phyloP scores from a whole-genome alignment of 2,797 vertebrate genomes.

The Gobionotothen gibberifrons region DNA sequence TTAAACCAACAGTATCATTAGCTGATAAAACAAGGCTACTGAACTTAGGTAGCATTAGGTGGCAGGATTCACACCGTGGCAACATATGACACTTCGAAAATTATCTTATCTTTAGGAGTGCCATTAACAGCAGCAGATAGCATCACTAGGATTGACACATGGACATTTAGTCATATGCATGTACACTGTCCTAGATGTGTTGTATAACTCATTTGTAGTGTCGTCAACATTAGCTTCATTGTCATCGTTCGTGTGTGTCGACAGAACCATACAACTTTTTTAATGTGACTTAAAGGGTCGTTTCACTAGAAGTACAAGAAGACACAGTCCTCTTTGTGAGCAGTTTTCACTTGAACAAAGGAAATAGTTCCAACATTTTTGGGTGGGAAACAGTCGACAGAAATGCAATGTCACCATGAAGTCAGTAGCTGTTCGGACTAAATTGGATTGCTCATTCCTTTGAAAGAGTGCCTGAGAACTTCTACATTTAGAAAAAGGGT shows the following conservation, averaged over 20 bases:
- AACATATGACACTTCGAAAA: slow-evolving; percentile 1
- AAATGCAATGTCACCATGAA: background rate
- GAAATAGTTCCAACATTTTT: background rate
- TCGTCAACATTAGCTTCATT: slow-evolving; percentile 14
- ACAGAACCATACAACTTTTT: background rate
- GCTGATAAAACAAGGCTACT: slow-evolving; percentile 30
- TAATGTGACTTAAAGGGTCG: slow-evolving; percentile 11
- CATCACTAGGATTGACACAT: slow-evolving; percentile 8
- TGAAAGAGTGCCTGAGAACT: background rate
- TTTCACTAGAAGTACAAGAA: slow-evolving; percentile 13
- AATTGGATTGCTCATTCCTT: background rate
- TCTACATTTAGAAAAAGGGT: background rate
- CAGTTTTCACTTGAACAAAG: background rate
- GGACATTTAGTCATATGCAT: background rate
- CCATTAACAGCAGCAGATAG: slow-evolving; percentile 11
- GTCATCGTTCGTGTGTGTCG: slow-evolving; percentile 17
- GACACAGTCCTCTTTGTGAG: background rate
- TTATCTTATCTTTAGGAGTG: background rate
- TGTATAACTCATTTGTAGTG: slow-evolving; percentile 3
- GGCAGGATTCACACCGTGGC: slow-evolving; percentile 4
- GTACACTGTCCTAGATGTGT: background rate
- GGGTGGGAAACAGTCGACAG: background rate
- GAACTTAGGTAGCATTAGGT: slow-evolving; percentile 23
- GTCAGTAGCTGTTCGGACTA: background rate
- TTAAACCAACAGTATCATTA: slow-evolving; percentile 39